Evolutionary conservation across 2,797 vertebrate species (phyloP), one percentile per base, ranked within the genome.

Genomic region (Cynodonichthys magdalenae): DNA sequence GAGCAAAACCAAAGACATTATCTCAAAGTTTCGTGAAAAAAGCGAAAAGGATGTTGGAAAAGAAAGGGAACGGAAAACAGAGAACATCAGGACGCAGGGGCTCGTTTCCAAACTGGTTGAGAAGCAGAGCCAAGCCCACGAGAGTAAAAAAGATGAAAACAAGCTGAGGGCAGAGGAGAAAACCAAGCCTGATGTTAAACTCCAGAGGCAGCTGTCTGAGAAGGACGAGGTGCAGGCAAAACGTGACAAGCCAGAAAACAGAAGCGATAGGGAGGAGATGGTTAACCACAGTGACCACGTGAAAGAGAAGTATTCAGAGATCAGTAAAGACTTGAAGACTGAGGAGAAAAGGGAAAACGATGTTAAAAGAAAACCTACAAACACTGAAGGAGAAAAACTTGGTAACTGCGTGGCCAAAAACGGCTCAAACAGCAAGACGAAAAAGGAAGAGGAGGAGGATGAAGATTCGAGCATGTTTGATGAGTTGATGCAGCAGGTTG

Each of bases 391-490:
- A 0, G 74, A 81, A 70, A 84, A 86, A 46, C 34, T 72, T 31
- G 84, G 63, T 44, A 93, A 93, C 79, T 89, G 87, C 27, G 75
- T 89, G 27, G 66, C 64, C 50, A 84, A 88, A 45, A 90, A 83
- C 29, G 84, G 61, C 46, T 68, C 75, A 3, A 88, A 81, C 51
- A 81, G 71, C 69, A 94, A 92, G 55, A 44, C 31, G 0, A 91
- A 83, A 56, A 72, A 85, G 47, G 87, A 92, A 4, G 78, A 89
- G 0, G 95, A 95, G 0, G 85, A 86, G 15, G 97, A 96, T 2
- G 94, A 95, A 42, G 93, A 95, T 19, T 91, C 95, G 2, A 96
- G 96, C 86, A 96, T 99, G 78, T 99, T 97, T 7, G 96, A 97
- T 0, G 97, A 99, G 84, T 92, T 95, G 10, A 92, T 98, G 53